Evolutionary conservation across 2,888 invertebrate species (phyloP).

Genomic region (Ormyrus rosae): DNA sequence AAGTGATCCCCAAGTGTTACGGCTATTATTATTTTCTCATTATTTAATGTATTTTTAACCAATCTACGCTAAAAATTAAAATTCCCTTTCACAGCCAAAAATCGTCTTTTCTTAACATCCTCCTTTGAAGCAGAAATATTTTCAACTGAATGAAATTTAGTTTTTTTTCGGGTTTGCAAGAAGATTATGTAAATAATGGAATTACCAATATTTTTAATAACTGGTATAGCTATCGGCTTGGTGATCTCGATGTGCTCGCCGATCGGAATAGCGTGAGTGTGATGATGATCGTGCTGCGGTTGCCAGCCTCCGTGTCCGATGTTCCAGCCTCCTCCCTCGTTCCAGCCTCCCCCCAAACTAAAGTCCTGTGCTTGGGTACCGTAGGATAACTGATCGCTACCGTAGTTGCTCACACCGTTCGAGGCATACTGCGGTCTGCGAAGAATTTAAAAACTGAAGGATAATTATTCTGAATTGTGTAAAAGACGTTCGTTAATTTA

Average conservation of each 20-base stretch:
- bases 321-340: constrained; percentile 36
- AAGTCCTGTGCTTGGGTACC: constrained; percentile 30
- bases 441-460: constrained; percentile 33
- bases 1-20: no score
- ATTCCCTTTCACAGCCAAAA: no score
- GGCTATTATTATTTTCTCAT: no score
- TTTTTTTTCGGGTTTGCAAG: neutral
- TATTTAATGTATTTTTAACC: no score
- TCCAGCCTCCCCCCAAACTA: neutral
- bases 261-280: constrained; percentile 78
- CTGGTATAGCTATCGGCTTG: constrained; percentile 81
- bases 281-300: constrained; percentile 61
- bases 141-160: neutral
- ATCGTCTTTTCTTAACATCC: no score
- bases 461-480: constrained; percentile 23
- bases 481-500: neutral
- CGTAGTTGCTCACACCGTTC: constrained; percentile 30
- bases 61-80: no score
- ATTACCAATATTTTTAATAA: constrained; percentile 81
- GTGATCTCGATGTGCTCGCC: constrained; percentile 82
- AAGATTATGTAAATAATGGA: neutral
- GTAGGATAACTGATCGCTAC: constrained; percentile 25
- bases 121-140: no score
- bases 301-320: constrained; percentile 59
- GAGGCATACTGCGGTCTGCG: constrained; percentile 9